Evolutionary conservation across 2,113 vertebrate species (phyloP), one percentile per base, ranked within the genome.

Genomic region (Callospermophilus lateralis): DNA sequence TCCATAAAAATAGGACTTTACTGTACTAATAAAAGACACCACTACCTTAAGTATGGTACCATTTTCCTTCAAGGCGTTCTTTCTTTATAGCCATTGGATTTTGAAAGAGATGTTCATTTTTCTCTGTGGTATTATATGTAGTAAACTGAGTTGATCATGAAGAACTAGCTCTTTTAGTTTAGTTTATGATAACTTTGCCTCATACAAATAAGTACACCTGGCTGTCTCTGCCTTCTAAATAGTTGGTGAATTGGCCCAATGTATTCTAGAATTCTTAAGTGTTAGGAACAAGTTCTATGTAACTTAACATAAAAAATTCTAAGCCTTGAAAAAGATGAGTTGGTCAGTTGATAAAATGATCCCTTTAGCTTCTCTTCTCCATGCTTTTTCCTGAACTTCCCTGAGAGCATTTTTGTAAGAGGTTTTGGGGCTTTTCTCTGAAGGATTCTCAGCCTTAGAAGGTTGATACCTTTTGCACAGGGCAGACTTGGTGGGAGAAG

Each of bases 1-100:
- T 97, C 95, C 92, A 97, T 98, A 98, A 97, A 98, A 97, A 95
- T 85, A 96, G 92, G 95, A 96, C 87, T 97, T 97, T 92, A 97
- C 97, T 97, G 94, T 97, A 95, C 95, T 93, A 98, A 97, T 98
- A 95, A 96, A 97, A 96, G 89, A 84, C 92, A 98, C 84, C 94
- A 95, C 94, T 95, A 19, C 92, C 95, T 98, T 96, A 95, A 97
- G 55, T 95, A 96, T 67, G 80, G 83, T 65, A 81, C 72, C 87
- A 72, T 97, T 97, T 97, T 95, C 87, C 92, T 97, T 97, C 10
- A 26, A 97, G 92, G 92, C 5, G 0, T 91, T 96, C 93, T 94
- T 65, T 97, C 93, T 97, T 94, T 97, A 96, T 88, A 97, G 95
- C 97, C 95, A 94, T 34, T 95, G 84, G 92, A 92, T 90, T 97